Conservation (phyloP, 2,888 invertebrate genomes). For the Ophonus ardosiacus region DNA sequence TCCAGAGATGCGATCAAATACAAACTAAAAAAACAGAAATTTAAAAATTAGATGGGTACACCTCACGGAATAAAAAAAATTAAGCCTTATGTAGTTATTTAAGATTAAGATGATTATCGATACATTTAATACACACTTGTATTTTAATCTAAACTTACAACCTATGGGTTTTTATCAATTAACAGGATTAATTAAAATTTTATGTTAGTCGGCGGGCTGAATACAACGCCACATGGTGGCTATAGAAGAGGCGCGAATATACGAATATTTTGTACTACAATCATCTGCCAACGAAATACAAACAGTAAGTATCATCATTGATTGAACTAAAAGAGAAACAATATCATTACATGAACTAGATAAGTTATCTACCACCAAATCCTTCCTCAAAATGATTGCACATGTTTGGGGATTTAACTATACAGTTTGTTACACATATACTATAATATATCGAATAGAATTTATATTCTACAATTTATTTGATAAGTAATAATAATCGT, state of each 20-base stretch:
- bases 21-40: slow-evolving; percentile 18
- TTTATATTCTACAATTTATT: too few relatives aligned
- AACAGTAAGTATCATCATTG: neutral
- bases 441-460: too few relatives aligned
- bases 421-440: too few relatives aligned
- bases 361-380: neutral
- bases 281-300: slow-evolving; percentile 10
- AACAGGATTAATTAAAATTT: slow-evolving; percentile 50
- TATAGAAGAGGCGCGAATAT: neutral
- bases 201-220: slow-evolving; percentile 55
- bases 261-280: slow-evolving; percentile 34
- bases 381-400: too few relatives aligned
- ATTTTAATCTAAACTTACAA: slow-evolving; percentile 55
- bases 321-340: neutral
- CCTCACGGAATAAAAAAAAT: slow-evolving; percentile 52
- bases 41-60: slow-evolving; percentile 24
- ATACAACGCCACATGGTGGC: slow-evolving; percentile 29
- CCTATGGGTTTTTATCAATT: slow-evolving; percentile 53
- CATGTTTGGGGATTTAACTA: too few relatives aligned
- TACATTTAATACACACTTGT: slow-evolving; percentile 56
- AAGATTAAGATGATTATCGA: slow-evolving; percentile 56
- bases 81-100: slow-evolving; percentile 50
- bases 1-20: slow-evolving; percentile 47
- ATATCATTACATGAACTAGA: neutral
- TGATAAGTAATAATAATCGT: too few relatives aligned